These are phyloP conservation scores for Syngnathoides biaculeatus DNA, from an alignment of 2,113 vertebrate genomes.

Conservation along the genomic window DNA sequence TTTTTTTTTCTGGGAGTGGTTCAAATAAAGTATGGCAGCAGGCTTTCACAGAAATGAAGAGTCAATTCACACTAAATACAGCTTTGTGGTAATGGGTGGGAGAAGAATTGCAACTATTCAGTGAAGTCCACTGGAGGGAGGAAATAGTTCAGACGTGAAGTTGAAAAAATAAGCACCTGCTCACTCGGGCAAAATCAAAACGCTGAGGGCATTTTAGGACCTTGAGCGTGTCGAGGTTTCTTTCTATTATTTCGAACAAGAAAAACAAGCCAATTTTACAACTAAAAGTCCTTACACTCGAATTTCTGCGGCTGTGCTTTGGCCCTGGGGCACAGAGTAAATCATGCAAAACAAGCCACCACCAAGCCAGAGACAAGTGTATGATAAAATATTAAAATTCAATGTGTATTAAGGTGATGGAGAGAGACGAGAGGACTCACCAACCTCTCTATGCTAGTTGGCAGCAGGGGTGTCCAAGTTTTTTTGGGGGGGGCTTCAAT, in stretches of 20 bases:
- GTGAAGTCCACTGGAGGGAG: constrained; percentile 28
- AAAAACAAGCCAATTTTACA: constrained; percentile 36
- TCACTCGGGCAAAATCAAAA: constrained; percentile 16
- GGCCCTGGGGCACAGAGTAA: constrained; percentile 42
- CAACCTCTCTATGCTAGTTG: too few species aligned
- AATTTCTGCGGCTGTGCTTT: constrained; percentile 29
- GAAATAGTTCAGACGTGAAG: constrained; percentile 17
- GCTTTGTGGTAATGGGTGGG: constrained; percentile 31
- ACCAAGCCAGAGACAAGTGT: constrained; percentile 50
- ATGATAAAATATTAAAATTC: constrained; percentile 51
- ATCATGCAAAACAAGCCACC: constrained; percentile 55
- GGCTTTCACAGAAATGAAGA: constrained; percentile 31
- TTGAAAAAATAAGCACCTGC: constrained; percentile 49
- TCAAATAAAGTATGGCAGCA: constrained; percentile 43
- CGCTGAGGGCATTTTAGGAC: constrained; percentile 19
- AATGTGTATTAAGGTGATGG: neutral
- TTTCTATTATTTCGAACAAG: constrained; percentile 31
- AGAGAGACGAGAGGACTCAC: too few species aligned
- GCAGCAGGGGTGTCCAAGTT: too few species aligned
- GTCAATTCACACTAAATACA: constrained; percentile 41
- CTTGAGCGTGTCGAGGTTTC: neutral
- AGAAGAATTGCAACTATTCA: constrained; percentile 39
- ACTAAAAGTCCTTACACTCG: constrained; percentile 32
- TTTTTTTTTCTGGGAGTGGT: constrained; percentile 32
- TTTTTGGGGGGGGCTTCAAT: too few species aligned